Percentiles rank a stretch among this genome's conserved stretches.
These are phyloP conservation scores for Acanthurus lineatus DNA, from an alignment of 2,797 vertebrate genomes.

Conservation along the genomic window DNA sequence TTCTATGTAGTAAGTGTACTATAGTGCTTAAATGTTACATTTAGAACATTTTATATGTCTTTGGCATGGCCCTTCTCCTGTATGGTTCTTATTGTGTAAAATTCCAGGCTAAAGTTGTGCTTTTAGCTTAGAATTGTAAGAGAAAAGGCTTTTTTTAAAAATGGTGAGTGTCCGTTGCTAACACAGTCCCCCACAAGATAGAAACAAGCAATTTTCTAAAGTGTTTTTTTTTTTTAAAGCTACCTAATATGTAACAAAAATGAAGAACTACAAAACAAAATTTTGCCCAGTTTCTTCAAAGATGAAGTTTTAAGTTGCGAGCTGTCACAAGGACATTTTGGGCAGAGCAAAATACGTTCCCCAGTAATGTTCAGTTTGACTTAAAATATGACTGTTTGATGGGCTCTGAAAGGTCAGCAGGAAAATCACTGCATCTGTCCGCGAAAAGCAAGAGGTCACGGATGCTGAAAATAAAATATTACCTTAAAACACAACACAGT, in stretches of 20 bases:
- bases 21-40: no score
- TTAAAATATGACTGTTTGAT: slow-evolving; percentile 56
- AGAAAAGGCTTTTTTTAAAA: slow-evolving; percentile 8
- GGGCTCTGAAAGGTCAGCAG: slow-evolving; percentile 52
- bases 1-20: no score
- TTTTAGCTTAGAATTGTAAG: slow-evolving; percentile 37
- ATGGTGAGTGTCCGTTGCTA: slow-evolving; percentile 1
- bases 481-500: slow-evolving; percentile 65
- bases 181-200: slow-evolving; percentile 29
- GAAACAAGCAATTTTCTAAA: slow-evolving; percentile 52
- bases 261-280: slow-evolving; percentile 24
- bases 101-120: slow-evolving; percentile 20
- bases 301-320: slow-evolving; percentile 29
- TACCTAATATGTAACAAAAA: slow-evolving; percentile 38
- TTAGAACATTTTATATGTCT: slow-evolving; percentile 18
- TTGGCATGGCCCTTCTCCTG: slow-evolving; percentile 19
- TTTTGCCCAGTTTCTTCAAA: slow-evolving; percentile 47
- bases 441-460: slow-evolving; percentile 56
- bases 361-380: slow-evolving; percentile 38
- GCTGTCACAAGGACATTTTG: slow-evolving; percentile 53
- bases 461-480: slow-evolving; percentile 60
- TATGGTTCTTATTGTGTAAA: slow-evolving; percentile 22
- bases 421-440: slow-evolving; percentile 41
- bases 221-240: slow-evolving; percentile 48
- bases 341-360: slow-evolving; percentile 43